Base-by-base conservation (phyloP, 2,797 vertebrate species). In the Enteromius argenteus region DNA sequence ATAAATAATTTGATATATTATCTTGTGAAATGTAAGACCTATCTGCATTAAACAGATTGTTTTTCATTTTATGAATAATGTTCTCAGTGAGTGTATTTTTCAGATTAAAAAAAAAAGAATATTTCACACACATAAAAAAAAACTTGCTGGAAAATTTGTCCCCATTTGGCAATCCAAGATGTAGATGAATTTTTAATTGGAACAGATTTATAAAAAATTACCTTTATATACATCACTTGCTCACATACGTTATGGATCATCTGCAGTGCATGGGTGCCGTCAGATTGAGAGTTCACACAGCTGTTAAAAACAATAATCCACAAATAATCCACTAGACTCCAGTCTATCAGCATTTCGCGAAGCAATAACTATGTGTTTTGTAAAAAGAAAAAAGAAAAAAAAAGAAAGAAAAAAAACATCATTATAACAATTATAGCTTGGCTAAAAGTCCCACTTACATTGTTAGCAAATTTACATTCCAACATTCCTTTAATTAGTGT, bases 291-390 rank as follows among this genome's bases (percentile, higher is more conserved):
- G 27, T 62, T 15, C 60, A 62, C 14, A 62, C 60, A 30, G 13
- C 60, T 62, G 60, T 15, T 62, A 62, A 30, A 62, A 62, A 15
- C 60, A 60, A 60, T 60, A 60, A 60, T 60, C 56, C 23, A 60
- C n/a, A 27, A 23, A 0, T 60, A 60, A 60, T 3, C 23, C n/a
- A 60, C 58, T 30, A 5, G 0, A 30, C 23, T 2, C 23, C n/a
- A 13, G n/a, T 23, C n/a, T 13, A 62, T 30, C 13, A 64, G 30
- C 23, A 23, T 58, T 4, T 58, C 4, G 23, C 27, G 58, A 60
- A 27, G 56, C 10, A 58, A 27, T 13, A 64, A 64, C 14, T 30
- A 62, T 30, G 56, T 11, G 9, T 23, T 30, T 62, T 62, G 11
- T 58, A 13, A 60, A 4, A 60, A 60, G 14, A 13, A 60, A 27